Conservation (phyloP, 2,888 invertebrate species). For the Therioaphis trifolii region DNA sequence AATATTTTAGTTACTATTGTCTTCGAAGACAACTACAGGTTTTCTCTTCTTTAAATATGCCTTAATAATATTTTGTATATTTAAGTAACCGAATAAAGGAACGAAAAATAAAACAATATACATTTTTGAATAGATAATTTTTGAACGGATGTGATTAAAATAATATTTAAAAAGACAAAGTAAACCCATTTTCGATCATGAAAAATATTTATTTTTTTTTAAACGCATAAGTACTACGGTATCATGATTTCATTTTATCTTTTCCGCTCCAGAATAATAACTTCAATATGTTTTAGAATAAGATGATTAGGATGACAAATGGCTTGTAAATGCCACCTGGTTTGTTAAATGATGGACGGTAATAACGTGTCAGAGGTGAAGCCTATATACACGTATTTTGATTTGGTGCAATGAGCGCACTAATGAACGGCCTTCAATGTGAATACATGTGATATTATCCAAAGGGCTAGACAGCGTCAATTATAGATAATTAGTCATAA, state of each 20-base stretch:
- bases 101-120: background rate
- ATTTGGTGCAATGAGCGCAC: conserved; percentile 25
- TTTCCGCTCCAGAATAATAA: conserved; percentile 30
- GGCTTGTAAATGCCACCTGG: conserved; percentile 41
- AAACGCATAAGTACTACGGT: no score
- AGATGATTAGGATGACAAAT: conserved; percentile 52
- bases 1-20: background rate
- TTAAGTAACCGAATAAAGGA: background rate
- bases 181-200: conserved; percentile 15
- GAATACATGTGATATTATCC: background rate
- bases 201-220: no score
- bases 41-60: background rate
- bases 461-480: no score
- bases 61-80: background rate
- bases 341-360: conserved; percentile 17
- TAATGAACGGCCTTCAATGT: background rate
- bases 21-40: background rate
- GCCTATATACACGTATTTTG: background rate
- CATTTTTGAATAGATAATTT: background rate
- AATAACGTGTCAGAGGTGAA: conserved; percentile 30
- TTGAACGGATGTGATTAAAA: conserved; percentile 43
- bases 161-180: conserved; percentile 9
- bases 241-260: background rate
- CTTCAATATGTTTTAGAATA: background rate
- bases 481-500: background rate